Percentiles rank a stretch among this genome's conserved stretches.
Evolutionary conservation across 2,888 invertebrate genomes (phyloP).

Genomic region (Molanna angustata): DNA sequence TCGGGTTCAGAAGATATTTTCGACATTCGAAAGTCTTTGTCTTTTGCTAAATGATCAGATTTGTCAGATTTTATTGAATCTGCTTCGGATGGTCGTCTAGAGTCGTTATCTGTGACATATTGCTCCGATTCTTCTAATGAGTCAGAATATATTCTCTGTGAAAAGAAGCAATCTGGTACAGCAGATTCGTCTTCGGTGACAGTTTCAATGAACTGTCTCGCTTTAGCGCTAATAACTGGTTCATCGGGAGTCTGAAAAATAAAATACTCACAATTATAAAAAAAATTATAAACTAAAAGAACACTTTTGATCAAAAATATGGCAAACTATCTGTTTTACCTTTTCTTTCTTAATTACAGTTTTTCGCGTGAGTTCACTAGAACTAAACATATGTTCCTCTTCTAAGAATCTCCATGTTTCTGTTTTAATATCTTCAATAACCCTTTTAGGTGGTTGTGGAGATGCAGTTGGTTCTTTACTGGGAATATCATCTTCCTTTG

Average conservation of each 20-base stretch:
- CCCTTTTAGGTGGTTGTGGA: neutral
- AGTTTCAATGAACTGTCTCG: conserved; percentile 54
- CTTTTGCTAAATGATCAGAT: conserved; percentile 49
- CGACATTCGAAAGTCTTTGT: conserved; percentile 32
- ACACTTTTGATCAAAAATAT: neutral
- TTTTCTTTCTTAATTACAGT: conserved; percentile 6
- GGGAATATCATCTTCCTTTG: neutral
- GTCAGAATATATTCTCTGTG: conserved; percentile 54
- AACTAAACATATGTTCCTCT: conserved; percentile 25
- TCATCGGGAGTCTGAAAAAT: conserved; percentile 24
- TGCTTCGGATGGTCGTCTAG: conserved; percentile 52
- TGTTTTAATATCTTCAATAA: neutral
- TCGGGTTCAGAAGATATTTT: conserved; percentile 53
- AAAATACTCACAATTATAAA: neutral
- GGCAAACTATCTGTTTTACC: neutral
- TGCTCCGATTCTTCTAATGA: conserved; percentile 55
- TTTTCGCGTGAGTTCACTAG: conserved; percentile 20
- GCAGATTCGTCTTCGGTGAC: conserved; percentile 54
- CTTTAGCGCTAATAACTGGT: conserved; percentile 53
- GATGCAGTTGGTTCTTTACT: too few relatives aligned
- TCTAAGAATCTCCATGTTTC: conserved; percentile 28
- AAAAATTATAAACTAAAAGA: neutral
- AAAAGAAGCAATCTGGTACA: conserved; percentile 55
- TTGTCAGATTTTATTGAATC: conserved; percentile 54
- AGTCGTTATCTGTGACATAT: conserved; percentile 41